Percentiles rank a stretch among this genome's conserved stretches.
Conservation (phyloP, 2,113 vertebrate species). For the Eulemur rufifrons region DNA sequence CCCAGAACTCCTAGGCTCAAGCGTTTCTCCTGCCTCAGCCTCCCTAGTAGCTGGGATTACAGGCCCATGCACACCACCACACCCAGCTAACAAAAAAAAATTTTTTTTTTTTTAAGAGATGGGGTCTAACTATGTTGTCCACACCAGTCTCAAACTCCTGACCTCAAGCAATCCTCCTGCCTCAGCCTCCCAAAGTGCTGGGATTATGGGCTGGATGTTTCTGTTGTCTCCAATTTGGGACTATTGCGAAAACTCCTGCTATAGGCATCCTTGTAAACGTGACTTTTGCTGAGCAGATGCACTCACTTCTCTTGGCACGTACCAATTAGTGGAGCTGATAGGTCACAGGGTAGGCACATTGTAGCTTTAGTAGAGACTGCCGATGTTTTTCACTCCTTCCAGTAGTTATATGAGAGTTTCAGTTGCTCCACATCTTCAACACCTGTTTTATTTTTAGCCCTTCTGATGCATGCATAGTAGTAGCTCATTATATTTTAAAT, state of each 20-base stretch:
- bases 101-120: too few relatives aligned
- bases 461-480: background rate
- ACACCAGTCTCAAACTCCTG: too few relatives aligned
- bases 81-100: too few relatives aligned
- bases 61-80: too few relatives aligned
- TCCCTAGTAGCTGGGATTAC: too few relatives aligned
- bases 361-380: background rate
- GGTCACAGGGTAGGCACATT: background rate
- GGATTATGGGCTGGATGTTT: background rate
- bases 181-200: too few relatives aligned
- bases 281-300: background rate
- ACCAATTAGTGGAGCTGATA: background rate
- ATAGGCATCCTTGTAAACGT: background rate
- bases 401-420: background rate
- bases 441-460: background rate
- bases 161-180: too few relatives aligned
- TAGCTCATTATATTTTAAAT: background rate
- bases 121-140: too few relatives aligned
- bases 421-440: background rate
- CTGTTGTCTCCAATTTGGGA: background rate
- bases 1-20: too few relatives aligned
- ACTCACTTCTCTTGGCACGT: background rate
- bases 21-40: too few relatives aligned
- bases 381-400: background rate
- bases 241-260: background rate